Base-by-base conservation (phyloP, 2,797 vertebrate species). In the Vultur gryphus region DNA sequence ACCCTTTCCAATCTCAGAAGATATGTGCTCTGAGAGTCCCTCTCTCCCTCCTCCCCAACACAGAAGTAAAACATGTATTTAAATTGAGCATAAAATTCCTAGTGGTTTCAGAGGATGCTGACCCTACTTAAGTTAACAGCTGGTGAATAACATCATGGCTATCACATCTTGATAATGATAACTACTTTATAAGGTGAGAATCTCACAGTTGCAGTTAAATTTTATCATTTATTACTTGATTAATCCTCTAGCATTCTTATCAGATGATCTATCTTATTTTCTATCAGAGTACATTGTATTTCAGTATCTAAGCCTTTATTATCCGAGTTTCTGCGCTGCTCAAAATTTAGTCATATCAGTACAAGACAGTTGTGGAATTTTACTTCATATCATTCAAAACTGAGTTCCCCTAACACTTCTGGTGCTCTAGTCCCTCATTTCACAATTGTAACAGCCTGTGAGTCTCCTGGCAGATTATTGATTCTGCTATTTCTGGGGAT, bases 11-110 rank as follows among this genome's bases (percentile, higher is more conserved):
- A 2, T 31, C 11, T 16, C 29, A 70, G 70, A 62, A 90, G 25
- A 10, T 4, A 44, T 0, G 3, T 20, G 15, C 5, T 72, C 51
- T 39, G 3, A 61, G 29, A 82, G 12, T 18, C 19, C 4, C 13
- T 39, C 18, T 86, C 15, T 62, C 3, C 9, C 19, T 18, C 2
- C 20, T 84, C 16, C 15, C 7, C 31, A 67, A 44, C 15, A 35
- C 20, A 80, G 28, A 77, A 71, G 7, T 51, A 76, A 62, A 91
- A 48, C 1, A 28, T 5, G 0, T 9, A n/a, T 66, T 88, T 37
- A 79, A 41, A 44, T 3, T 46, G 44, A 84, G 52, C 35, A 79
- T 31, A 43, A 81, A 61, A 71, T 44, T 51, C 29, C 31, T 24
- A 23, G 57, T 54, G 44, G 46, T 84, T 57, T 43, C 26, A 83